Conservation (phyloP, 2,113 vertebrate genomes). For the Myanophis thanlyinensis region DNA sequence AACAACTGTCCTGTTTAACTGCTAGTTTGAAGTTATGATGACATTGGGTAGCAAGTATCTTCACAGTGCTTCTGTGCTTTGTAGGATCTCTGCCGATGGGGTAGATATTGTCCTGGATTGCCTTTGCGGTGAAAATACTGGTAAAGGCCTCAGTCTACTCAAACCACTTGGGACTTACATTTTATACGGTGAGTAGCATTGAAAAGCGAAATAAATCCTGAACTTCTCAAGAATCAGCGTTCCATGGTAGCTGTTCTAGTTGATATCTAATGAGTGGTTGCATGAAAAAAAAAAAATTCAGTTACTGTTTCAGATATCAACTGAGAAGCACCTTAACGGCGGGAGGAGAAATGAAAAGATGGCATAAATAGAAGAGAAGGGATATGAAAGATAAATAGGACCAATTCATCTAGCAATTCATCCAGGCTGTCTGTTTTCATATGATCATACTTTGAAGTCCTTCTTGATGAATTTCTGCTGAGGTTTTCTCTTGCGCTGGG, state of each 20-base stretch:
- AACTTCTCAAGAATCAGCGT: neutral
- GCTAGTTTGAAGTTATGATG: neutral
- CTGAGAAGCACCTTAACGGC: neutral
- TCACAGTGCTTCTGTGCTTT: slow-evolving; percentile 21
- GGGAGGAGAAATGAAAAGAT: neutral
- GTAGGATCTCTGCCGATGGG: slow-evolving; percentile 91
- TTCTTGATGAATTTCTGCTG: neutral
- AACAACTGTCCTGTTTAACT: neutral
- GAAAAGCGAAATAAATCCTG: neutral
- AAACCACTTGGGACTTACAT: slow-evolving; percentile 96
- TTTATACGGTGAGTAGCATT: slow-evolving; percentile 85
- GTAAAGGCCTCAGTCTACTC: slow-evolving; percentile 91
- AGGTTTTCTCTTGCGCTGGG: neutral
- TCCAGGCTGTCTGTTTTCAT: neutral
- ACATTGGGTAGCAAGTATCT: neutral
- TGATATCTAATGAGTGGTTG: neutral
- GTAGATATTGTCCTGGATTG: slow-evolving; percentile 97
- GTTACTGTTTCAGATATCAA: neutral
- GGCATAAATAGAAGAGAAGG: neutral
- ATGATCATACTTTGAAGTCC: neutral
- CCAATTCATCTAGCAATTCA: neutral
- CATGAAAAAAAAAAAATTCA: neutral
- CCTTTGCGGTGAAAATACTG: slow-evolving; percentile 95
- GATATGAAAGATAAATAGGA: neutral
- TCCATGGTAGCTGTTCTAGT: neutral